Evolutionary conservation across 2,797 vertebrate species (phyloP).

Genomic region (Cryptoprocta ferox): DNA sequence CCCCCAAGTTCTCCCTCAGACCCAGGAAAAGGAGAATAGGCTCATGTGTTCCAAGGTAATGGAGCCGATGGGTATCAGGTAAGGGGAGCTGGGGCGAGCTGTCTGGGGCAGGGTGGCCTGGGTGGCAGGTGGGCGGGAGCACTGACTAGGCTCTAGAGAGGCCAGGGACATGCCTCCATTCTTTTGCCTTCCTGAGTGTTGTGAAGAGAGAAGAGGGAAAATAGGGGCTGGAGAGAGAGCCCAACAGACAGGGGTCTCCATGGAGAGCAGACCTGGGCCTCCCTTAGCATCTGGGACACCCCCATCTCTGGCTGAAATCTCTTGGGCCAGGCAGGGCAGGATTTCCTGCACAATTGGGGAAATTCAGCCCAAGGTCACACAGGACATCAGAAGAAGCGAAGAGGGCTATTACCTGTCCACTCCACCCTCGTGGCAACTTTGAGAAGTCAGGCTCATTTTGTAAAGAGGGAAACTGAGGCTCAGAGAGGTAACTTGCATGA

Average conservation of each 20-base stretch:
- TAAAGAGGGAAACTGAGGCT: neutral
- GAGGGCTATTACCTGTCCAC: neutral
- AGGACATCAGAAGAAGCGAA: neutral
- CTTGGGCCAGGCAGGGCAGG: neutral
- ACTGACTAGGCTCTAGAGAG: neutral
- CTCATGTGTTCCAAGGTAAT: conserved; percentile 51
- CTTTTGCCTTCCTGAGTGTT: neutral
- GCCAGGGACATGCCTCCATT: neutral
- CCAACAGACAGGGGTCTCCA: neutral
- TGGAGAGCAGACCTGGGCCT: neutral
- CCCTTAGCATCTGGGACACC: neutral
- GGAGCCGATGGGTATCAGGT: conserved; percentile 62
- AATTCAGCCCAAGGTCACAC: neutral
- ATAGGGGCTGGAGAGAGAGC: neutral
- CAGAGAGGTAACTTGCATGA: neutral
- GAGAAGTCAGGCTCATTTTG: neutral
- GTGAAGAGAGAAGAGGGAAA: neutral
- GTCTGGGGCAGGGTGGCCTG: neutral
- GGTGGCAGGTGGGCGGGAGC: neutral
- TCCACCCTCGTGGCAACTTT: neutral
- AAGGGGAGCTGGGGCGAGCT: conserved; percentile 40
- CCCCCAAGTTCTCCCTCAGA: conserved; percentile 21
- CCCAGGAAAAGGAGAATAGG: conserved; percentile 56
- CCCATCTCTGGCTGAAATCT: neutral
- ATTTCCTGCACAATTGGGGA: neutral